Evolutionary conservation across 2,113 vertebrate genomes (phyloP), one percentile per base, ranked within the genome.

Genomic region (Coracopsis vasa): DNA sequence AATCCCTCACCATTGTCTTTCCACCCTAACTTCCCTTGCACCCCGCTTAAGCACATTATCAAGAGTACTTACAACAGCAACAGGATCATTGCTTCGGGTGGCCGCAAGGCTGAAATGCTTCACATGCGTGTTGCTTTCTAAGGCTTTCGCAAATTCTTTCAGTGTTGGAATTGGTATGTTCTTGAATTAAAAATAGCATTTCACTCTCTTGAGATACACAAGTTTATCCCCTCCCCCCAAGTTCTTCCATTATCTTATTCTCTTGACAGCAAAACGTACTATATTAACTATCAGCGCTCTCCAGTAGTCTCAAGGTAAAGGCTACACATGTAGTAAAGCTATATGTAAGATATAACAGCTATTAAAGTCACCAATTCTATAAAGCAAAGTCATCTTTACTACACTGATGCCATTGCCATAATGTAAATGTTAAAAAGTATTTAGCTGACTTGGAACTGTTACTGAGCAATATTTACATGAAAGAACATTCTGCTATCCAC

Each of bases 131-230:
- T 99, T 99, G 82, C 92, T 98, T 98, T 99, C 99, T 98, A 99
- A 98, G 94, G 99, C 99, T 98, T 99, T 99, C 29, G 99, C 99
- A 51, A 99, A 98, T 77, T 99, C 99, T 97, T 99, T 99, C 93
- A 99, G 97, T 1, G 98, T 99, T 83, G 99, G 99, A 96, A 99
- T 99, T 13, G 99, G 99, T 97, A 99, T 99, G 97, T 99, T 99
- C 99, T 99, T 94, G 35, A 98, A 98, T 89, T 87, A 96, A 92
- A 96, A 98, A 96, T 14, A 96, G 77, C 86, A 61, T 92, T 94
- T 95, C 37, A 80, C 35, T 74, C 65, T 93, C 88, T 71, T 60
- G 84, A 93, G 81, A 96, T 53, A 71, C 2, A 27, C 15, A 65
- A 71, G 5, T 82, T 79, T 83, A 50, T 77, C 54, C 67, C 53